Percentiles rank a stretch among this genome's conserved stretches.
phyloP scores from a whole-genome alignment of 1,140 invertebrate genomes.

The Caenorhabditis latens region DNA sequence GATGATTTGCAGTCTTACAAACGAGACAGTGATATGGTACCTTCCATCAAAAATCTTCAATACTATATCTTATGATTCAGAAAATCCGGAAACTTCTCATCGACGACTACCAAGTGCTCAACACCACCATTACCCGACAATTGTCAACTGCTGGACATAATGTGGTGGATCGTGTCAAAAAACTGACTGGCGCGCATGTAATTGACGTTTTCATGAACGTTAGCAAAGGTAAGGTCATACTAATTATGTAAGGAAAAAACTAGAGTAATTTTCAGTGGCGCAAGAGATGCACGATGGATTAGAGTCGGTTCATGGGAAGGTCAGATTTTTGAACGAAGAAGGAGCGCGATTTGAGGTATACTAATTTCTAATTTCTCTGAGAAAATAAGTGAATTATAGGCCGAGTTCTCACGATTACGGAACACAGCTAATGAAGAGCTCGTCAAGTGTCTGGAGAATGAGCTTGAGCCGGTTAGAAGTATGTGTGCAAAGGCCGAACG shows the following conservation, averaged over 20 bases:
- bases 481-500: conserved; percentile 65
- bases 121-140: conserved; percentile 59
- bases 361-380: neutral
- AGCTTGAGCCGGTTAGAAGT: conserved; percentile 67
- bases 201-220: conserved; percentile 65
- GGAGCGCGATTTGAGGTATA: conserved; percentile 50
- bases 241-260: neutral
- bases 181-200: conserved; percentile 65
- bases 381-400: neutral
- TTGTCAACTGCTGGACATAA: conserved; percentile 61
- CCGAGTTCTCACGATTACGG: conserved; percentile 66
- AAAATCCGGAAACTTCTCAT: conserved; percentile 67
- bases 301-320: conserved; percentile 39
- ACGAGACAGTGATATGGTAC: conserved; percentile 72
- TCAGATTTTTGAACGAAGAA: conserved; percentile 49
- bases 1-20: conserved; percentile 76
- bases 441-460: conserved; percentile 65
- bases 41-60: neutral
- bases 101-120: conserved; percentile 66
- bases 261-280: conserved; percentile 3
- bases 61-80: conserved; percentile 57
- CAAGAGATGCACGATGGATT: conserved; percentile 22
- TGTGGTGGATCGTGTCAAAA: conserved; percentile 68
- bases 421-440: conserved; percentile 69
- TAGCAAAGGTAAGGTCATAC: conserved; percentile 57